Base-by-base conservation (phyloP, 1,140 invertebrate genomes). In the Littorina saxatilis region DNA sequence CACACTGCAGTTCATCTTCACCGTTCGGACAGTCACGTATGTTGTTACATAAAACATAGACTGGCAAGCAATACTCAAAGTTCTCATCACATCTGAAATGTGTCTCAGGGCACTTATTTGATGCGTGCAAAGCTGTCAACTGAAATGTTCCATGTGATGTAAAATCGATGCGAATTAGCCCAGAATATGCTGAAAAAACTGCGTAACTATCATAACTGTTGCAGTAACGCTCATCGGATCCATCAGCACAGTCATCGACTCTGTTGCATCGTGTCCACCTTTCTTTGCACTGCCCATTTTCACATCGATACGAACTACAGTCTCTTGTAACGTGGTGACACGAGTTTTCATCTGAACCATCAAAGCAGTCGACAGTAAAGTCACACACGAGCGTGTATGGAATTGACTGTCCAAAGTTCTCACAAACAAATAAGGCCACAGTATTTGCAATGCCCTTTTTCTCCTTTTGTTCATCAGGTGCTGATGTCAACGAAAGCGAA, bases 301-400 rank as follows among this genome's bases (percentile, higher is more conserved):
- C 35, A 23, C 74, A 61, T 50, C 17, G 35, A n/a, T 32, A 39
- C 47, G 27, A 32, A 17, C 74, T 2, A 39, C 0, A n/a, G 15
- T 15, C 9, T 23, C 27, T 40, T 11, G 11, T 0, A 15, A 50
- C n/a, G 17, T 61, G 50, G 7, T n/a, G 3, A 23, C 74, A 77
- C 50, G 61, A 77, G 5, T 9, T 23, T n/a, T 77, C 52, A 39
- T 77, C 74, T 9, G 47, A 39, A 1, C n/a, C 74, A 61, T 77
- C 50, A 11, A 32, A 23, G n/a, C 74, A 77, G 50, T 77, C 74
- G 9, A 15, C 20, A 0, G 29, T 47, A 50, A 58, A 77, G 32
- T 77, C 74, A n/a, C 74, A 77, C n/a, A 77, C 74, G 37, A 61
- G 32, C 3, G 74, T 39, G 32, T 77, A 77, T 7, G 47, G 40